phyloP scores from a whole-genome alignment of 2,113 vertebrate genomes.

The Ginglymostoma cirratum region DNA sequence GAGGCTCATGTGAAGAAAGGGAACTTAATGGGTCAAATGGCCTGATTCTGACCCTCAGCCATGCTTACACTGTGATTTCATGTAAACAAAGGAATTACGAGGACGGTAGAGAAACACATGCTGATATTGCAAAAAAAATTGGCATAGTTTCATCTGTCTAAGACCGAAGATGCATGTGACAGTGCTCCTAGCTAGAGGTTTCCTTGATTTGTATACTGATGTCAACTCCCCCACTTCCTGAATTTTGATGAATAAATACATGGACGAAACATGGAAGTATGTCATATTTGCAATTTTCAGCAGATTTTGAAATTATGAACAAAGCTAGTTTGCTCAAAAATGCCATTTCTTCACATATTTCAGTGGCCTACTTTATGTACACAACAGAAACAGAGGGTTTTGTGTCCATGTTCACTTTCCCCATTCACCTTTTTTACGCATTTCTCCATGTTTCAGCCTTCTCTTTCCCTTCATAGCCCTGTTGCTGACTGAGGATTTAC shows the following conservation, averaged over 20 bases:
- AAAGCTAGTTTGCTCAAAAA: neutral
- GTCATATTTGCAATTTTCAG: neutral
- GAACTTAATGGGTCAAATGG: neutral
- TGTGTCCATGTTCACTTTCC: neutral
- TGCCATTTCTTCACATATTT: no score
- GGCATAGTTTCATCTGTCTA: neutral
- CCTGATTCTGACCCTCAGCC: neutral
- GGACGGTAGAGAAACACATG: neutral
- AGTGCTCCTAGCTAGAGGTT: neutral
- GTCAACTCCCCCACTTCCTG: neutral
- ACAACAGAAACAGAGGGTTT: neutral
- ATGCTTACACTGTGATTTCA: neutral
- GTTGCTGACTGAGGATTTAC: neutral
- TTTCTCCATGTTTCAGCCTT: neutral
- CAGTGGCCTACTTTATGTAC: neutral
- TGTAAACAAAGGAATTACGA: neutral
- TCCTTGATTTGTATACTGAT: neutral
- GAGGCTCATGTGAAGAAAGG: neutral
- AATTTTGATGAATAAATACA: neutral
- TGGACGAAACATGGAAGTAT: neutral
- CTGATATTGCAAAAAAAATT: neutral
- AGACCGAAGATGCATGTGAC: neutral
- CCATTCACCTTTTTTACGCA: neutral
- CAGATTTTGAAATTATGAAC: neutral
- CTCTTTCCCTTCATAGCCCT: neutral